phyloP scores from a whole-genome alignment of 2,797 vertebrate species.

The Myotis planiceps region DNA sequence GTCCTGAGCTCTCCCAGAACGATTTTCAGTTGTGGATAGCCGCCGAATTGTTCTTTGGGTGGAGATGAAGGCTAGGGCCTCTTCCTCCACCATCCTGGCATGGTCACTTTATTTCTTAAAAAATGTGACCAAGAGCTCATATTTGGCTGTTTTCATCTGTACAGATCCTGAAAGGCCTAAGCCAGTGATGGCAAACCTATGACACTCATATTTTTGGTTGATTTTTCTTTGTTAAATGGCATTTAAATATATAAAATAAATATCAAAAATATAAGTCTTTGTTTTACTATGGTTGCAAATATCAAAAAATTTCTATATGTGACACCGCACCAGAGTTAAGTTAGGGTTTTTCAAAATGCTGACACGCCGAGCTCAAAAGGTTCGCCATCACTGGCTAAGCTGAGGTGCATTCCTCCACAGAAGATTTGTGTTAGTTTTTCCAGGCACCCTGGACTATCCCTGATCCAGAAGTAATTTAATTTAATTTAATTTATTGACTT shows the following conservation, averaged over 20 bases:
- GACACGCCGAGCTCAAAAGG: too few species aligned
- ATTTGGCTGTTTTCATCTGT: background rate
- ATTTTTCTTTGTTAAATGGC: too few species aligned
- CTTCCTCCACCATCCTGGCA: background rate
- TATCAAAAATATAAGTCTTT: too few species aligned
- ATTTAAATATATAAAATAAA: too few species aligned
- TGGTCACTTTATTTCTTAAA: background rate
- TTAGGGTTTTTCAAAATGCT: too few species aligned
- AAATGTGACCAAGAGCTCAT: background rate
- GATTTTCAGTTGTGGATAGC: background rate
- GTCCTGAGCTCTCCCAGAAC: background rate
- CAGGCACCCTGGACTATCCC: background rate
- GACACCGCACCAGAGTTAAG: too few species aligned
- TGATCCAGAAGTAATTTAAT: background rate
- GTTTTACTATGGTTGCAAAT: too few species aligned
- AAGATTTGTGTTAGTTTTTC: background rate
- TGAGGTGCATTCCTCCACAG: background rate
- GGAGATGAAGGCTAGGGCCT: background rate
- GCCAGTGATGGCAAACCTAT: too few species aligned
- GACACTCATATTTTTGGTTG: too few species aligned
- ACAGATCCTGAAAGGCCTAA: background rate
- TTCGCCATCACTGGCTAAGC: background rate
- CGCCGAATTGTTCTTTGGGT: background rate
- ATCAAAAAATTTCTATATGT: too few species aligned
- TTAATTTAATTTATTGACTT: slow-evolving; percentile 25